A percentile compares a stretch with the other conserved stretches of the same genome.
phyloP scores from a whole-genome alignment of 2,797 vertebrate genomes.

The Peromyscus nudipes region DNA sequence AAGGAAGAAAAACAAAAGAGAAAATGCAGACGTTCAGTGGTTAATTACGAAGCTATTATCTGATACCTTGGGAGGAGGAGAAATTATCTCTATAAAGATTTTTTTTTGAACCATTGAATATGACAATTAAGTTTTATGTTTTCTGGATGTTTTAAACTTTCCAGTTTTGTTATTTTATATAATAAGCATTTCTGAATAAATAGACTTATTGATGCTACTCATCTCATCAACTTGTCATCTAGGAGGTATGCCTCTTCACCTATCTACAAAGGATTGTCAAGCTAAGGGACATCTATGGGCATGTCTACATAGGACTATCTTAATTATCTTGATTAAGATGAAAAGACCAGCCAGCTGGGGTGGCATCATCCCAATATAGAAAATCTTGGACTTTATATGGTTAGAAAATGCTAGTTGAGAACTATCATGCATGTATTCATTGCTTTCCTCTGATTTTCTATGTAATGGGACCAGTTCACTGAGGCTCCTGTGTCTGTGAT shows the following conservation, averaged over 20 bases:
- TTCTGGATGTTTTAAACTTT: slow-evolving; percentile 23
- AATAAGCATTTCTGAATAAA: not conserved
- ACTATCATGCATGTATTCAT: too few species aligned
- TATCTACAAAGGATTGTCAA: not conserved
- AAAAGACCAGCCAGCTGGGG: not conserved
- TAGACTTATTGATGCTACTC: not conserved
- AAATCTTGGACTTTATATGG: not conserved
- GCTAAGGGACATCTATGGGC: not conserved
- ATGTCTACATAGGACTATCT: not conserved
- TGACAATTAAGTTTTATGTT: not conserved
- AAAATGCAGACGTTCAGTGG: not conserved
- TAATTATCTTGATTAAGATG: not conserved
- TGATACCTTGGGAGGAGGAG: not conserved
- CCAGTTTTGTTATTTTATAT: not conserved
- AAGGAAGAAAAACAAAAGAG: not conserved
- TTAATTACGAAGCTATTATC: not conserved
- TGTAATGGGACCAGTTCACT: not conserved
- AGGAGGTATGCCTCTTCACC: not conserved
- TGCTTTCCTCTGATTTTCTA: not conserved
- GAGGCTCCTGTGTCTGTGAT: not conserved
- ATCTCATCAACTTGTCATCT: not conserved
- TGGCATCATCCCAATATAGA: not conserved
- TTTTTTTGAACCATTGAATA: not conserved
- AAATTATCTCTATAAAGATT: not conserved
- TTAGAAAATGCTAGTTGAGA: not conserved